phyloP scores from a whole-genome alignment of 1,140 invertebrate genomes.

The Ooceraea biroi region DNA sequence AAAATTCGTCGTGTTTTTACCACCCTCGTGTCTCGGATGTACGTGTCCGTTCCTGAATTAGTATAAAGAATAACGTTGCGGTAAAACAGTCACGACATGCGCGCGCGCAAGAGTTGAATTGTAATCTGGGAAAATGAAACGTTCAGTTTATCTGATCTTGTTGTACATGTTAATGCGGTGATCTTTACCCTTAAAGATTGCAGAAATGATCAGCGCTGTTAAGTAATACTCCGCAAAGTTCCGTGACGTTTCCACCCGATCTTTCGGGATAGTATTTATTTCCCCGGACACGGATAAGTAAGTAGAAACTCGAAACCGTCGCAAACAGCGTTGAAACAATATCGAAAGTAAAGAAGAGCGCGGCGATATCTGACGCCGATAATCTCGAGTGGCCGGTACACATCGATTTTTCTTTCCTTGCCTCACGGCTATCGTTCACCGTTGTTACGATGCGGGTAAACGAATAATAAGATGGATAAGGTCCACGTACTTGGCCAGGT shows the following conservation, averaged over 20 bases:
- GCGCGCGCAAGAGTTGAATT: background rate
- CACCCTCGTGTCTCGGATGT: background rate
- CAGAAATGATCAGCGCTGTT: background rate
- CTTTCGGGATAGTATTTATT: background rate
- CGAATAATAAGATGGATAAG: slow-evolving; percentile 42
- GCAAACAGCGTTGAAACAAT: slow-evolving; percentile 28
- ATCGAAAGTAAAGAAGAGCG: slow-evolving; percentile 59
- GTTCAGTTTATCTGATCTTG: background rate
- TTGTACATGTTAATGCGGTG: background rate
- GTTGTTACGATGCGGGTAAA: slow-evolving; percentile 29
- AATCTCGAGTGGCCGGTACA: slow-evolving; percentile 61
- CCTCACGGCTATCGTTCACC: slow-evolving; percentile 8
- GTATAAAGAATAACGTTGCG: slow-evolving; percentile 20
- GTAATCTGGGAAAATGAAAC: background rate
- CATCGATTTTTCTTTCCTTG: slow-evolving; percentile 50
- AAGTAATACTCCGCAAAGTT: background rate
- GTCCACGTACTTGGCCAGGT: slow-evolving; percentile 52
- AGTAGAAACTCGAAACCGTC: slow-evolving; percentile 17
- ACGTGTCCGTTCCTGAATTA: slow-evolving; percentile 14
- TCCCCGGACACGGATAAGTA: background rate
- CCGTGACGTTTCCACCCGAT: background rate
- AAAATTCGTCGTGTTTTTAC: slow-evolving; percentile 31
- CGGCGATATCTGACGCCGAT: slow-evolving; percentile 65
- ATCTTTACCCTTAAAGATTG: background rate
- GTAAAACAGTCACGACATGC: background rate